Evolutionary conservation across 2,888 invertebrate genomes (phyloP), one percentile per base, ranked within the genome.

Genomic region (Saturnia japonica): DNA sequence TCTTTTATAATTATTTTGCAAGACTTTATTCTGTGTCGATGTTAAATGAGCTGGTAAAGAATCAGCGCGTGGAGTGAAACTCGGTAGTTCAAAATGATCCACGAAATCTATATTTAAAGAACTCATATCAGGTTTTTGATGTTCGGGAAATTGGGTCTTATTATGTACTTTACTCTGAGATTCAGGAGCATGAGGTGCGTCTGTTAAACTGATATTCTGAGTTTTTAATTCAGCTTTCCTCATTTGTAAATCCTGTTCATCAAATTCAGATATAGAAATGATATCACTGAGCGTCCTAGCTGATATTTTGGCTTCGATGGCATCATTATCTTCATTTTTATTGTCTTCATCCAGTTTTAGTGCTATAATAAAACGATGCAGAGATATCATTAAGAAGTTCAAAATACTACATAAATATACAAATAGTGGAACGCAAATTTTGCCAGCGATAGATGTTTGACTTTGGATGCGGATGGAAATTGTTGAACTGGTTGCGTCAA

Each of bases 271-370:
- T 83, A 97, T 95, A 0, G 96, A 96, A 0, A 96, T 93, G 72
- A 97, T 95, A 77, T 96, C 96, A 82, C 96, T 96, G 8, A 96
- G 89, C 0, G 96, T 96, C 60, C 96, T 94, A 0, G 95, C 96
- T 68, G 96, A 96, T 70, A 94, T 94, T 85, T 96, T 96, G 34
- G 94, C 95, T 11, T 92, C 93, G 16, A 85, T 78, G 1, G 79
- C 75, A 54, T 94, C 95, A 73, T 88, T 91, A 11, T 91, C 90
- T 12, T 95, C 82, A 69, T 91, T 91, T 69, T 95, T 83, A 74
- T 95, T 94, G 9, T 94, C 94, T 67, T 95, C 95, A 69, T 95
- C 95, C 68, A 95, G 88, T 88, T 95, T 95, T 68, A 95, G 85
- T 43, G 95, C 95, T 83, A 95, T 62, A 75, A 79, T 82, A 74